These are phyloP conservation scores for Gallirallus australis DNA, from an alignment of 2,797 vertebrate species.

Conservation along the genomic window DNA sequence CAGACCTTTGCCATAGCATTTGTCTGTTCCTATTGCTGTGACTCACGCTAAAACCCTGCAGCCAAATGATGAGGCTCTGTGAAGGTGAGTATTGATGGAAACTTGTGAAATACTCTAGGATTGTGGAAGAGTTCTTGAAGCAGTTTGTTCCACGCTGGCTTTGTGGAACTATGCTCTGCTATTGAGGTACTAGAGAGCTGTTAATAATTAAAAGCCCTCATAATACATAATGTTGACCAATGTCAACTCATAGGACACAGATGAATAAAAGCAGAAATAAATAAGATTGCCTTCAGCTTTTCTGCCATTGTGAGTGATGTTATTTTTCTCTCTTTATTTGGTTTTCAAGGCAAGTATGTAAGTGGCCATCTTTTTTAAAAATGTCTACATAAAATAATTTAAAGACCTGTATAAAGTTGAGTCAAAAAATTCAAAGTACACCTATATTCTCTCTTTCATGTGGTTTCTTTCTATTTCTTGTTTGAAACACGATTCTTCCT, in stretches of 20 bases:
- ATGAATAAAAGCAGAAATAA: background rate
- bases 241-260: background rate
- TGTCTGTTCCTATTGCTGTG: background rate
- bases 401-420: background rate
- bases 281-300: background rate
- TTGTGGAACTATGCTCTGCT: background rate
- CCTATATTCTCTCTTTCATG: background rate
- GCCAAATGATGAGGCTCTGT: background rate
- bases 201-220: fast-evolving
- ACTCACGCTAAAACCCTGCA: background rate
- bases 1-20: background rate
- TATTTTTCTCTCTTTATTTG: background rate
- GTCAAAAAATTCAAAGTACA: slow-evolving; percentile 6
- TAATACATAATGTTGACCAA: background rate
- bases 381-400: background rate
- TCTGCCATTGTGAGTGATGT: background rate
- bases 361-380: background rate
- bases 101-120: background rate
- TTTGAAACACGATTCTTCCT: background rate
- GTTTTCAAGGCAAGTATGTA: background rate
- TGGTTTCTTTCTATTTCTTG: slow-evolving; percentile 1
- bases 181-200: background rate
- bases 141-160: background rate
- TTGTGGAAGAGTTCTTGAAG: background rate
- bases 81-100: background rate